phyloP scores from a whole-genome alignment of 2,113 vertebrate genomes.

The Colinus virginianus region DNA sequence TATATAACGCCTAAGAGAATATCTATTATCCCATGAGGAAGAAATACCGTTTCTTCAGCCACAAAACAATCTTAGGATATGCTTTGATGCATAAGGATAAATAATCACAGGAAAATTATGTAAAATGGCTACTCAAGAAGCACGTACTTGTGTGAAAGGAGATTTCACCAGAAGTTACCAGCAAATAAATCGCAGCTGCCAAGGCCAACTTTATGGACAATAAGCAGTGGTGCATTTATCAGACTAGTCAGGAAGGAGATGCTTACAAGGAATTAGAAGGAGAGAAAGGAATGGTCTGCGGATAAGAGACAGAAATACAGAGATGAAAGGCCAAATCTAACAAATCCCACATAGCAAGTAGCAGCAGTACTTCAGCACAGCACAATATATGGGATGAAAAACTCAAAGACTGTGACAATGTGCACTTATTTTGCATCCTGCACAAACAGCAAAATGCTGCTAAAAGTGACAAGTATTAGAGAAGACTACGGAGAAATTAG shows the following conservation, averaged over 20 bases:
- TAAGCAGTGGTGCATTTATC: background rate
- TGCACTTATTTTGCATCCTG: background rate
- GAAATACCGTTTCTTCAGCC: background rate
- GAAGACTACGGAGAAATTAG: background rate
- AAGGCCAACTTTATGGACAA: background rate
- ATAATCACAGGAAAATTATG: background rate
- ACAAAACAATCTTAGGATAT: background rate
- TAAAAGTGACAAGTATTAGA: conserved; percentile 11
- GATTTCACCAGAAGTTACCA: background rate
- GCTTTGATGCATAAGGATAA: background rate
- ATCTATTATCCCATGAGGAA: background rate
- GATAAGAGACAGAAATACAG: background rate
- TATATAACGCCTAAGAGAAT: background rate
- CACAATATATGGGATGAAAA: background rate
- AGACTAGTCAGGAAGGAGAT: background rate
- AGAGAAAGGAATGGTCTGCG: background rate
- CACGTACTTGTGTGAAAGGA: background rate
- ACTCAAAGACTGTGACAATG: background rate
- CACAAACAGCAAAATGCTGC: background rate
- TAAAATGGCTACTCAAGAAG: background rate
- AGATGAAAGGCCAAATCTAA: conserved; percentile 19
- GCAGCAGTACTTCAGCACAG: background rate
- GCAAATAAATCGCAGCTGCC: background rate
- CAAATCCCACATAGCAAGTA: background rate
- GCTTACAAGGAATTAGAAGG: background rate